Evolutionary conservation across 2,888 invertebrate genomes (phyloP).

Genomic region (Oxystoma pomonae): DNA sequence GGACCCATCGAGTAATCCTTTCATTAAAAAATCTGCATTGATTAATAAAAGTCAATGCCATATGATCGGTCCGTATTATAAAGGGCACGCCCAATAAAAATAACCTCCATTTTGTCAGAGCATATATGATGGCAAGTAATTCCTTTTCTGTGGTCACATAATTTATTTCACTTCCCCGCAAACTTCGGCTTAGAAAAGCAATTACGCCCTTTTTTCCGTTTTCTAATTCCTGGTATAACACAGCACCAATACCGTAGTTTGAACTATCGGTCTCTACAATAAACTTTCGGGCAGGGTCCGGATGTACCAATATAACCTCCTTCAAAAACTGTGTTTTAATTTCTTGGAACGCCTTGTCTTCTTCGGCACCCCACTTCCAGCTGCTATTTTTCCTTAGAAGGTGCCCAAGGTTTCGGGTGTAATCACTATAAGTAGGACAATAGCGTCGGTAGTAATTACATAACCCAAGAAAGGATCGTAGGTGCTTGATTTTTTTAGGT

Average conservation of each 20-base stretch:
- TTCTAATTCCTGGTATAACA: neutral
- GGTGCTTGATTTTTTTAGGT: conserved; percentile 17
- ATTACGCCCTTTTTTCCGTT: conserved; percentile 8
- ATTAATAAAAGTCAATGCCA: no score
- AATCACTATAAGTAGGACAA: conserved; percentile 17
- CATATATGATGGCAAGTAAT: neutral
- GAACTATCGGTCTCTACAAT: no score
- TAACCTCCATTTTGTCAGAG: neutral
- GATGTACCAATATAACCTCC: neutral
- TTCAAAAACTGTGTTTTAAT: conserved; percentile 18
- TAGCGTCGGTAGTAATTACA: conserved; percentile 23
- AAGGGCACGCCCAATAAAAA: neutral
- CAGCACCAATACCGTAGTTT: conserved; percentile 15
- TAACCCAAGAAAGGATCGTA: conserved; percentile 22
- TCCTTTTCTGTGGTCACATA: conserved; percentile 7
- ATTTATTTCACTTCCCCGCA: neutral
- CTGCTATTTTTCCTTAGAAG: conserved; percentile 23
- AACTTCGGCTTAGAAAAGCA: conserved; percentile 15
- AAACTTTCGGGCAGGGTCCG: no score
- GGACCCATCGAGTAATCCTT: neutral
- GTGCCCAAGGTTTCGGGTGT: conserved; percentile 13
- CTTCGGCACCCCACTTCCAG: conserved; percentile 17
- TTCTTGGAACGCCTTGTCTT: conserved; percentile 18
- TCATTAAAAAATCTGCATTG: conserved; percentile 9
- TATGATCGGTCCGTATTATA: neutral